Base-by-base conservation (phyloP, 37 sponge, comb jelly and placozoan species). In the Diacarnus erythraeanus region DNA sequence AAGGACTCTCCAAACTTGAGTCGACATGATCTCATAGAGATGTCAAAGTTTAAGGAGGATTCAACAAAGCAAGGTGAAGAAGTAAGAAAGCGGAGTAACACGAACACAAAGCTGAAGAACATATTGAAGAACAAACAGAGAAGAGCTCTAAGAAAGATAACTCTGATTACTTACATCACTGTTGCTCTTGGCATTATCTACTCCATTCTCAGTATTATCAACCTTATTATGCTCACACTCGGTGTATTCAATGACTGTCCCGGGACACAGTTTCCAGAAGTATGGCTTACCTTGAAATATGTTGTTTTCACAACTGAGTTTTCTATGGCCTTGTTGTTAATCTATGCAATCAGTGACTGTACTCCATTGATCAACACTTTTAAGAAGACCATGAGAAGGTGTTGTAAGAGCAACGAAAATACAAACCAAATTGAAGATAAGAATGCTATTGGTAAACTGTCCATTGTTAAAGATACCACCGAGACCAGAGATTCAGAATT, bases 111-210 rank as follows among this genome's bases (percentile, higher is more conserved):
- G 31, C 5, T 35, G 27, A 5, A 4, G 12, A 69, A 64, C 1
- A 79, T 84, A 51, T 33, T 79, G 12, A 65, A 54, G 41, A 64
- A 66, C 3, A 42, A 83, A 29, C 80, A 84, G 33, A 29, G 60
- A 64, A 47, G 76, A 42, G 84, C 90, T 2, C 3, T 89, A 1
- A 59, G 84, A 0, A 89, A 89, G 57, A 42, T 89, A 18, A 75
- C 80, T 6, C 30, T 74, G 35, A 59, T 89, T 0, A 89, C 80
- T 0, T 89, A 70, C 57, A 15, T 74, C 27, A 59, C 84, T 23
- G 90, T 82, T 9, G 21, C 47, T 26, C 64, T 89, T 44, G 90
- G 90, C 0, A 80, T 83, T 25, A 4, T 80, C 0, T 89, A 89
- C 58, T 84, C 84, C 21, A 38, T 75, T 0, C 36, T 89, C 51